A percentile compares a stretch with the other conserved stretches of the same genome.
Evolutionary conservation across 2,113 vertebrate genomes (phyloP).

Genomic region (Bujurquina vittata): DNA sequence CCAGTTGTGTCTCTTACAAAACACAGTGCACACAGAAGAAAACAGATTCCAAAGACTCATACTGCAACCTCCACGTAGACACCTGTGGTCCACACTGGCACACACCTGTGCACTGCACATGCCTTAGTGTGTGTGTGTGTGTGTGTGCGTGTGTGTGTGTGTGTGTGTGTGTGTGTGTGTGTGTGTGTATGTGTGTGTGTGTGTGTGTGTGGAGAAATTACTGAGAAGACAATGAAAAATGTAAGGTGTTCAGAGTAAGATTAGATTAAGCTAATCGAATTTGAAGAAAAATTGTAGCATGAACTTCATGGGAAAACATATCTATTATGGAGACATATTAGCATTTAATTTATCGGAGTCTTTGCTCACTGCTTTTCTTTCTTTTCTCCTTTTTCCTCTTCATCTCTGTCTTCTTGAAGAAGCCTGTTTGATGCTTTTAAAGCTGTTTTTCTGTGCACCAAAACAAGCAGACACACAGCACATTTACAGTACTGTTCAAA

Average conservation of each 20-base stretch:
- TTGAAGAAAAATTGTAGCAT: conserved; percentile 66
- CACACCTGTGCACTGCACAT: conserved; percentile 11
- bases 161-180: conserved; percentile 32
- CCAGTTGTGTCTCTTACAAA: conserved; percentile 48
- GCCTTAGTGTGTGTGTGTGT: conserved; percentile 23
- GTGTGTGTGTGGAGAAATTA: conserved; percentile 57
- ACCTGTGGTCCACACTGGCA: conserved; percentile 33
- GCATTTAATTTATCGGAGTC: conserved; percentile 62
- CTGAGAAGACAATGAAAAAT: conserved; percentile 75
- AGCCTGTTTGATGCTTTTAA: neutral
- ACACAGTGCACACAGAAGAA: conserved; percentile 35
- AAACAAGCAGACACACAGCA: conserved; percentile 10
- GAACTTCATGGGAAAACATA: conserved; percentile 73
- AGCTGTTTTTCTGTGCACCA: neutral
- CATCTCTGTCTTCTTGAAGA: neutral
- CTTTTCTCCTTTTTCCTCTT: neutral
- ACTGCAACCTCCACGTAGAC: conserved; percentile 11
- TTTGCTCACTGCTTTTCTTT: conserved; percentile 47
- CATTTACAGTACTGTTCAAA: conserved; percentile 23
- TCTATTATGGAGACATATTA: conserved; percentile 73
- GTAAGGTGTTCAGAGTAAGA: conserved; percentile 73
- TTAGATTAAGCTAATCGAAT: conserved; percentile 76
- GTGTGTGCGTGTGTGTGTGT: conserved; percentile 15
- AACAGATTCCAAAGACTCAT: neutral
- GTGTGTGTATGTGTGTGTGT: conserved; percentile 16